Evolutionary conservation across 2,113 vertebrate species (phyloP), one percentile per base, ranked within the genome.

Genomic region (Ptychochromis oligacanthus): DNA sequence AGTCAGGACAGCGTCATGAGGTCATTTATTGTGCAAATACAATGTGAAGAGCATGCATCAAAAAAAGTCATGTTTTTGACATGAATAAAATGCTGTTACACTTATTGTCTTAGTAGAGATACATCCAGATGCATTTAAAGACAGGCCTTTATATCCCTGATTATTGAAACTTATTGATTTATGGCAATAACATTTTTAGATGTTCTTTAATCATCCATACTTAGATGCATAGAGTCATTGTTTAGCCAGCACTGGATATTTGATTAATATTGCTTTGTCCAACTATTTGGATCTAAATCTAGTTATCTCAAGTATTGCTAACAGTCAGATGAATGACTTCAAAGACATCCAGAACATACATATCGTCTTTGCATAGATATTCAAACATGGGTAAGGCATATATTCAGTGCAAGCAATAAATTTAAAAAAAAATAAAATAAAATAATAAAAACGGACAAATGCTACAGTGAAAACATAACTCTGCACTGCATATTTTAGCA

Each of bases 361-460:
- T 36, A 13, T 75, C 55, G 34, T 62, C 43, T 56, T 78, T 94
- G 93, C 91, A 94, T 95, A 94, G 93, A 83, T 83, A 75, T 62
- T 90, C n/a, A 74, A 84, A 87, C 77, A 72, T 67, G 4, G 64
- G 49, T 77, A 88, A 92, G 86, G 90, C 87, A 86, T 84, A 84
- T 8, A 60, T 64, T 80, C 46, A 86, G 72, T 77, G 78, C 18
- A 70, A 77, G 85, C 70, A 11, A n/a, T 9, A 85, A 15, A 85
- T 36, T 77, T 67, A 67, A 18, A 22, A 28, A 61, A 79, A 77
- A 28, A 76, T 5, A 49, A 3, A 18, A 31, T 4, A 31, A 70
- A 5, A 70, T 12, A 56, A 26, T n/a, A 72, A n/a, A n/a, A n/a
- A n/a, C n/a, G n/a, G n/a, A n/a, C n/a, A n/a, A 62, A 20, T 20